Evolutionary conservation across 2,888 invertebrate genomes (phyloP), one percentile per base, ranked within the genome.

Genomic region (Coelinius sp.): DNA sequence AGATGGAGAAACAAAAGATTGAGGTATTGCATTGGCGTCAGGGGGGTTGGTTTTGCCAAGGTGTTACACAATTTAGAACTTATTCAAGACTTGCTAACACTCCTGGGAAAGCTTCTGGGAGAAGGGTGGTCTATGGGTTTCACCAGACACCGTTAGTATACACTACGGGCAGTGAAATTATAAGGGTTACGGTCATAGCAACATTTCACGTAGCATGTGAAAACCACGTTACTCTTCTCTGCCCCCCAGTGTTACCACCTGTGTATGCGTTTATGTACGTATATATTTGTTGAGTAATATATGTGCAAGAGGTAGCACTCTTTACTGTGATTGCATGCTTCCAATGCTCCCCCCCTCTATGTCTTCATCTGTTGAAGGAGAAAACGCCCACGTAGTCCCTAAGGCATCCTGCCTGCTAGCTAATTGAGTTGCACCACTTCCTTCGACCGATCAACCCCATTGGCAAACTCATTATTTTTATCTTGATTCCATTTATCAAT

Each of bases 201-300:
- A 76, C 77, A 77, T 76, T 77, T 77, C 75, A 74, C 69, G 49
- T 82, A 76, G 81, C 81, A 81, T 81, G 81, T 80, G 80, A 78
- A 79, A 78, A 77, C 75, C 76, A 75, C 81, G 81, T 81, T 81
- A 81, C 80, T 81, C 82, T 81, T 79, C 76, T 63, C 52, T 20
- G 46, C 53, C 70, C n/a, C 25, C 53, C 64, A 41, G 64, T 64
- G 66, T 65, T 69, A 49, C 53, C 52, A 52, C 71, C 65, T 68
- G 52, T 63, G 41, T 41, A 56, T 31, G 59, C 70, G 41, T 70
- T 62, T 24, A 66, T 70, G 25, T 53, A 63, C 38, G 20, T 46
- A 44, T 63, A 65, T 66, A 62, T 49, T 20, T 44, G 12, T 44
- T 65, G 44, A 41, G 24, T 59, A 24, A 68, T 24, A 25, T 56